These are phyloP conservation scores for Tetramorium parvispinum DNA, from an alignment of 1,140 invertebrate species.

Conservation along the genomic window DNA sequence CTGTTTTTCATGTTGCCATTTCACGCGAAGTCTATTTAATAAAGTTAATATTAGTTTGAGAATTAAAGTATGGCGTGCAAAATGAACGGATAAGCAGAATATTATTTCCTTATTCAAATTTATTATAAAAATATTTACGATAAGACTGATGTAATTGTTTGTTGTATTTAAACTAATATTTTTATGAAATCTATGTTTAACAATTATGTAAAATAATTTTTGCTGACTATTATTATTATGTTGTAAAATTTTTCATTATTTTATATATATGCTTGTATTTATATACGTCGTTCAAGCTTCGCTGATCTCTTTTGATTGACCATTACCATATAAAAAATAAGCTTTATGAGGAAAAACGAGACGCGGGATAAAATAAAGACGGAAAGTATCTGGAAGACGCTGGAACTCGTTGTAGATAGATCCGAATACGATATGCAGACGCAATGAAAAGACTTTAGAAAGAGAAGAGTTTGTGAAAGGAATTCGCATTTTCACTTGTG, in stretches of 20 bases:
- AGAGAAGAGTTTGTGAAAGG: constrained; percentile 61
- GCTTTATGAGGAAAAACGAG: background rate
- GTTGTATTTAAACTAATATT: background rate
- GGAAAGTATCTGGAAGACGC: background rate
- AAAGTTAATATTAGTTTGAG: background rate
- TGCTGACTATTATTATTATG: background rate
- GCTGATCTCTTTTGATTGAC: constrained; percentile 1
- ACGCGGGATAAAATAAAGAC: constrained; percentile 2
- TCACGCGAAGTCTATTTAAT: background rate
- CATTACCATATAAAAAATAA: constrained; percentile 1
- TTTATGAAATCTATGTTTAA: background rate
- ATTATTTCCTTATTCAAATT: background rate
- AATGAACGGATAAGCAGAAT: background rate
- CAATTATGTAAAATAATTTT: background rate
- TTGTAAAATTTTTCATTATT: background rate
- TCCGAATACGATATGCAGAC: constrained; percentile 78
- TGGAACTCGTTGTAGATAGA: constrained; percentile 63
- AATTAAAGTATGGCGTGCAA: background rate
- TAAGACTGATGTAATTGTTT: no score
- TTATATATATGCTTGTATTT: background rate
- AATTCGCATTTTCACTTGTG: constrained; percentile 5
- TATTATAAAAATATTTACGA: background rate
- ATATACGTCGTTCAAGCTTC: background rate
- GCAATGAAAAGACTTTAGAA: constrained; percentile 57
- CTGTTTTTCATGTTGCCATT: background rate